Evolutionary conservation across 2,888 invertebrate species (phyloP).

Genomic region (Gonocerus acuteangulatus): DNA sequence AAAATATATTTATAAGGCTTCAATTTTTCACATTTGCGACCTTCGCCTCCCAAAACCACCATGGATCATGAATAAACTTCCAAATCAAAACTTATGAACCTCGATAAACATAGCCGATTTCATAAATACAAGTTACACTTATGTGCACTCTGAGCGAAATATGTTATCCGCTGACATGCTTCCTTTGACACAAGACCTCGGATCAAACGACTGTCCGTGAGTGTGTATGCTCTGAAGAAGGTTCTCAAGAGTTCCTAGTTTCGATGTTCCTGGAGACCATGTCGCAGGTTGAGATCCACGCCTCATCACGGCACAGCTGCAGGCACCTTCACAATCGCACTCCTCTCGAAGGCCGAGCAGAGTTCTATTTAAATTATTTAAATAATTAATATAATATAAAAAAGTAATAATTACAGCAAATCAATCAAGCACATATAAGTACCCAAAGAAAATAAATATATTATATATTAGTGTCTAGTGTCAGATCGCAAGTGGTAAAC

Average conservation of each 20-base stretch:
- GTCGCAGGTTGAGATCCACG: constrained; percentile 1
- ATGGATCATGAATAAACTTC: too few species aligned
- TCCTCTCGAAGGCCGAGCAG: constrained; percentile 9
- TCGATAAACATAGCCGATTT: too few species aligned
- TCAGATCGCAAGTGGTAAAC: too few species aligned
- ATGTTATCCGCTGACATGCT: constrained; percentile 22
- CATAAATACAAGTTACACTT: too few species aligned
- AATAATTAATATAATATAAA: neutral
- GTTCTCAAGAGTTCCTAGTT: neutral
- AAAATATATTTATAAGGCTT: too few species aligned
- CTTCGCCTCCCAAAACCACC: too few species aligned
- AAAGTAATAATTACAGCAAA: neutral
- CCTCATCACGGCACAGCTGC: constrained; percentile 14
- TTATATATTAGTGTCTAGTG: too few species aligned
- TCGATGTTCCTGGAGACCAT: constrained; percentile 11
- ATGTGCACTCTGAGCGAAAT: constrained; percentile 10
- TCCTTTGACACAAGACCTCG: constrained; percentile 8
- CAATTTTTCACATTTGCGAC: too few species aligned
- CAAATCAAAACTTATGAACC: too few species aligned
- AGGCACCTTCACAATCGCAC: constrained; percentile 23
- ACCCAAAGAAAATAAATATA: too few species aligned
- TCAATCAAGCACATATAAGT: too few species aligned
- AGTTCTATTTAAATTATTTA: neutral
- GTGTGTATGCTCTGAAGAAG: constrained; percentile 11
- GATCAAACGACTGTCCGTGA: neutral